phyloP scores from a whole-genome alignment of 2,888 invertebrate genomes.

The Phaedon cochleariae region DNA sequence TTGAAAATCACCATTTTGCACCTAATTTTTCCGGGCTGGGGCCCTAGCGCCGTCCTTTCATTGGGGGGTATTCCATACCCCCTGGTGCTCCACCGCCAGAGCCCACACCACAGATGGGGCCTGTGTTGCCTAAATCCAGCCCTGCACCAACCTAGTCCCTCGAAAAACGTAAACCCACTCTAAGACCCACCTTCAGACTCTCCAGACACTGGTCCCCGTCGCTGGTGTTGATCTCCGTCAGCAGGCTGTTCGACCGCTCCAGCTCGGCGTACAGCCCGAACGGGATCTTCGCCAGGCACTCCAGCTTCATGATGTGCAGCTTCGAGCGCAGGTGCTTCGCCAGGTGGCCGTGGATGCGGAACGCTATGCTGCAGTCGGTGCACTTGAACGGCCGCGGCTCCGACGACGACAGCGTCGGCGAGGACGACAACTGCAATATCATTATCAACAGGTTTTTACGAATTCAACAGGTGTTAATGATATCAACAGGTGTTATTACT shows the following conservation, averaged over 20 bases:
- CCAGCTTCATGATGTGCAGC: slow-evolving; percentile 94
- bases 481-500: too few relatives aligned
- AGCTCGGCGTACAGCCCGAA: slow-evolving; percentile 95
- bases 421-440: slow-evolving; percentile 60
- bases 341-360: slow-evolving; percentile 95
- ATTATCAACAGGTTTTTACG: too few relatives aligned
- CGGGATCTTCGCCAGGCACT: slow-evolving; percentile 91
- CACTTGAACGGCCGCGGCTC: slow-evolving; percentile 97
- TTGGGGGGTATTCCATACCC: too few relatives aligned
- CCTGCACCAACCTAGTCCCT: too few relatives aligned
- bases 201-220: slow-evolving; percentile 95
- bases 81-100: too few relatives aligned
- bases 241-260: slow-evolving; percentile 86
- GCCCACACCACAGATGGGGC: too few relatives aligned
- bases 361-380: slow-evolving; percentile 94
- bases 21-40: too few relatives aligned
- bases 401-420: slow-evolving; percentile 78
- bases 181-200: slow-evolving; percentile 75
- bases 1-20: too few relatives aligned
- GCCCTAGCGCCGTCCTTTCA: too few relatives aligned
- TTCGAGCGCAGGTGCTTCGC: slow-evolving; percentile 97
- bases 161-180: not conserved
- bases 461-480: too few relatives aligned
- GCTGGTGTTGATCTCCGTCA: slow-evolving; percentile 95
- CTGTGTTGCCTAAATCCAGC: too few relatives aligned